These are phyloP conservation scores for Steinernema hermaphroditum DNA, from an alignment of 2,888 invertebrate species.

Conservation along the genomic window DNA sequence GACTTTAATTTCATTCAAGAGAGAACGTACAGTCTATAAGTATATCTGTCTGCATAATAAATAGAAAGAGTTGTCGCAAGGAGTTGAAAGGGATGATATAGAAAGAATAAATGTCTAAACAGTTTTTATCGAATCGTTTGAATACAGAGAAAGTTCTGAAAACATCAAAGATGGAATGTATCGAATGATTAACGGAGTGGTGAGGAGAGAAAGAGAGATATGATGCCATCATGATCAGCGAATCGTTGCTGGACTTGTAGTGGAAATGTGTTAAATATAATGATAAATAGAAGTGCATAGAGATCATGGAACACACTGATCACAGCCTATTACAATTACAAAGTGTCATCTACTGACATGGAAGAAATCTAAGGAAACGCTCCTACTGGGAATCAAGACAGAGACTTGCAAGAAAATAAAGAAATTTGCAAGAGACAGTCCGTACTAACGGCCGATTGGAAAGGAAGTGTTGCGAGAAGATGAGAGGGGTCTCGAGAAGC, in stretches of 20 bases:
- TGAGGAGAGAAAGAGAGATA: background rate
- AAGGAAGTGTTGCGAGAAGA: too few relatives aligned
- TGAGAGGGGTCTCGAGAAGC: too few relatives aligned
- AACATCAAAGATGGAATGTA: too few relatives aligned
- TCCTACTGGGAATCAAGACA: too few relatives aligned
- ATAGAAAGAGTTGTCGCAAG: background rate
- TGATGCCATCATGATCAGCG: background rate
- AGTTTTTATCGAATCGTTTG: background rate
- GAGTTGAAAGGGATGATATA: background rate
- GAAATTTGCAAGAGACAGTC: too few relatives aligned
- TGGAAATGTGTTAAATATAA: background rate
- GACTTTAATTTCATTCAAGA: constrained; percentile 18
- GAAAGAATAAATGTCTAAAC: background rate
- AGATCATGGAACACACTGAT: background rate
- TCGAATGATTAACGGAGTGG: background rate
- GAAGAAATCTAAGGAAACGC: too few relatives aligned
- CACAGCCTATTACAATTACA: constrained; percentile 5
- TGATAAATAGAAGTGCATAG: background rate
- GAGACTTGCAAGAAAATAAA: too few relatives aligned
- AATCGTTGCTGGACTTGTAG: background rate
- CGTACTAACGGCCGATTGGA: too few relatives aligned
- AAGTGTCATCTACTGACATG: background rate
- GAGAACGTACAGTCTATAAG: background rate
- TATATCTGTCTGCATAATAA: background rate
- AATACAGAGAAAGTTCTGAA: too few relatives aligned